Base-by-base conservation (phyloP, 2,797 vertebrate species). In the Rhynchotus rufescens region DNA sequence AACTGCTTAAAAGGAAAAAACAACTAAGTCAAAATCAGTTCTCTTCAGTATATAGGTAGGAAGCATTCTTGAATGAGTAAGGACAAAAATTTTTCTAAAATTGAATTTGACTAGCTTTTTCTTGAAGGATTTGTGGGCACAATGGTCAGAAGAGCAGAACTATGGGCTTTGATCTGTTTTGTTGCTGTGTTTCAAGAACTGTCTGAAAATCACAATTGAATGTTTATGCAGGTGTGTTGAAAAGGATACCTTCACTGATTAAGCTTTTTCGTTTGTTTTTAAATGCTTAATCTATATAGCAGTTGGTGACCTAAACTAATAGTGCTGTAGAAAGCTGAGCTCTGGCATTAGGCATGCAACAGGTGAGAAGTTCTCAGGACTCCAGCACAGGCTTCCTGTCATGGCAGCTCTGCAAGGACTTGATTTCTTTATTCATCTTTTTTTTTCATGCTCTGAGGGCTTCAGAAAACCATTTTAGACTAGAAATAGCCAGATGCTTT, bases 291-390 rank as follows among this genome's bases (percentile, higher is more conserved):
- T 68, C 10, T 73, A 17, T 42, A 7, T 61, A 16, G n/a, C 20
- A 44, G 14, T 13, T 64, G 77, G 38, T 74, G 49, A 12, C 75
- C 75, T 62, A 13, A 86, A 75, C 26, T 44, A 12, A 16, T 73
- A 36, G 19, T 54, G 32, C 66, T 77, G 8, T 44, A 67, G 49
- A 66, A 57, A 49, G 34, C 22, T n/a, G 38, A 68, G 34, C 76
- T 77, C 0, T n/a, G 36, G 26, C 0, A 1, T 56, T 42, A 59
- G 16, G 3, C 40, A 3, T 3, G 64, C 54, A 9, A 10, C 7
- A 2, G 25, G 38, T 73, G 26, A 47, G 45, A 16, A 38, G 14
- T 85, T 90, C 22, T 62, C 13, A 12, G 17, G 28, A 25, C 34
- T 42, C 0, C 0, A 11, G 13, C 36, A 4, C 28, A 52, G 56